These are phyloP conservation scores for Acropternis orthonyx DNA, from an alignment of 2,797 vertebrate genomes.

Conservation along the genomic window DNA sequence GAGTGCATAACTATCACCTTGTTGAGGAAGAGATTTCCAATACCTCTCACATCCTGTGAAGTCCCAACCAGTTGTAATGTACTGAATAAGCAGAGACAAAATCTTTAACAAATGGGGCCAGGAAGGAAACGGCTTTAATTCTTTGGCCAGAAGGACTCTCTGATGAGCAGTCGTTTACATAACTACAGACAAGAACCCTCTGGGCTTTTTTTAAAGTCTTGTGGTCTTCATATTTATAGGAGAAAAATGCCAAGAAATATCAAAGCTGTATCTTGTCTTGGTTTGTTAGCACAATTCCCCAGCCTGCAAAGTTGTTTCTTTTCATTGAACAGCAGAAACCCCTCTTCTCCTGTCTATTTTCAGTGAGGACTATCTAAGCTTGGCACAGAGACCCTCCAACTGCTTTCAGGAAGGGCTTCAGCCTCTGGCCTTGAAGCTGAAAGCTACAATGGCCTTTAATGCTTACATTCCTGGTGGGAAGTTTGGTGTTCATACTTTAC, in stretches of 20 bases:
- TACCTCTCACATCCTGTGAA: neutral
- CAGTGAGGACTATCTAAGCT: neutral
- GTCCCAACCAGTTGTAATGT: neutral
- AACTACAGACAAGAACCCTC: conserved; percentile 35
- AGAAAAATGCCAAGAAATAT: conserved; percentile 38
- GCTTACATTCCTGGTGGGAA: conserved; percentile 31
- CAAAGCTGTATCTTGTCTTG: conserved; percentile 40
- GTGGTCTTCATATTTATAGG: neutral
- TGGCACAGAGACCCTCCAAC: neutral
- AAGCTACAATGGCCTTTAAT: neutral
- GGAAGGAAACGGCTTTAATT: conserved; percentile 41
- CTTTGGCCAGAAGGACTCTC: conserved; percentile 24
- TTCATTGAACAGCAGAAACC: neutral
- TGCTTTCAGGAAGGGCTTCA: neutral
- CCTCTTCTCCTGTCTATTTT: neutral
- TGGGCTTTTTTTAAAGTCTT: neutral
- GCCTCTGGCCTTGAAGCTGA: neutral
- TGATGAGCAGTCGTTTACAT: conserved; percentile 45
- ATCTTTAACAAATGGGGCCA: conserved; percentile 16
- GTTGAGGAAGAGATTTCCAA: neutral
- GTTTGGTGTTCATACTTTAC: conserved; percentile 42
- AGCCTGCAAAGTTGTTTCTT: neutral
- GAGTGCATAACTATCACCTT: neutral
- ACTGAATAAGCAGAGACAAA: conserved; percentile 1
- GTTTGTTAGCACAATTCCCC: neutral